These are phyloP conservation scores for Ciconia maguari DNA, from an alignment of 2,113 vertebrate genomes.

Conservation along the genomic window DNA sequence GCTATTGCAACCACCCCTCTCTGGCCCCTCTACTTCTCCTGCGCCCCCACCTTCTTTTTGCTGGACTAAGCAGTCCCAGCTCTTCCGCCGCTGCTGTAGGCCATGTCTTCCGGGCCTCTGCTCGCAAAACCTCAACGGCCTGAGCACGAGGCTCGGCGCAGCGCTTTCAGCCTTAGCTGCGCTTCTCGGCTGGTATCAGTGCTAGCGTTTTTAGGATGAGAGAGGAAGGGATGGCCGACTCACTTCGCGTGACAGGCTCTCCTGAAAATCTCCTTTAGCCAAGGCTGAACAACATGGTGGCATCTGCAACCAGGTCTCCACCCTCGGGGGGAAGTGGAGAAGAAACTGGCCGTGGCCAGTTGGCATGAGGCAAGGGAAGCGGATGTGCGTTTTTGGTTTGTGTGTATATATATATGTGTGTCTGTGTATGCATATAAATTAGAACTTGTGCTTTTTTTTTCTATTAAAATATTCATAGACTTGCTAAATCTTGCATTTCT, in stretches of 20 bases:
- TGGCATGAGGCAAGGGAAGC: background rate
- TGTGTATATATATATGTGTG: rapidly evolving
- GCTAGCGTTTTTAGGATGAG: rapidly evolving
- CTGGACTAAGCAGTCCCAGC: too few relatives aligned
- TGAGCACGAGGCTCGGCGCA: background rate
- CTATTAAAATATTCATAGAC: background rate
- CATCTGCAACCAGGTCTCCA: background rate
- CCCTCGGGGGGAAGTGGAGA: background rate
- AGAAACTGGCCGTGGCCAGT: rapidly evolving
- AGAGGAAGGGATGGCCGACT: background rate
- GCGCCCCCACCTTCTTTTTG: background rate
- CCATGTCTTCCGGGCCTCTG: background rate
- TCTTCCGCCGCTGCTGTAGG: background rate
- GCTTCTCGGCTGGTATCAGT: rapidly evolving
- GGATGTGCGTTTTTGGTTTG: background rate
- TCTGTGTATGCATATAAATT: background rate
- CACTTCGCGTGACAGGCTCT: rapidly evolving
- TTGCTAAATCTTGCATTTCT: background rate
- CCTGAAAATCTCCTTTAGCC: background rate
- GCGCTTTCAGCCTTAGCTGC: background rate
- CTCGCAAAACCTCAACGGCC: background rate
- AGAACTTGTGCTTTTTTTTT: background rate
- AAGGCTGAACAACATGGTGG: background rate
- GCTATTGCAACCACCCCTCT: background rate
- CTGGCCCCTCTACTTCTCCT: background rate